Conservation (phyloP, 2,113 vertebrate species). For the Carollia perspicillata region DNA sequence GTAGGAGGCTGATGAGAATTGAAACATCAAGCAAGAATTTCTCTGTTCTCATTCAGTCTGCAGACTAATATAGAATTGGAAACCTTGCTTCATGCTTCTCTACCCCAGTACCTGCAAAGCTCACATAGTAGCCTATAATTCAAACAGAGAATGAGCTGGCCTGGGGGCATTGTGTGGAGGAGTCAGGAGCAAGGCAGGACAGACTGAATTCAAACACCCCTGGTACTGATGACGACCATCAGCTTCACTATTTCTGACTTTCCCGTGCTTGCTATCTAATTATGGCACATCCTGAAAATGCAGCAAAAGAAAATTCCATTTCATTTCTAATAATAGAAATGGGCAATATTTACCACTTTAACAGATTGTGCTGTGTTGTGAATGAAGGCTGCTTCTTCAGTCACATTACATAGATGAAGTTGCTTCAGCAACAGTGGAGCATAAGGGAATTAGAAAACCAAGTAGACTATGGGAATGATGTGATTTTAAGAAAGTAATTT, state of each 20-base stretch:
- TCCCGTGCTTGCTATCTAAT: slow-evolving; percentile 72
- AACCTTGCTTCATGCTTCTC: slow-evolving; percentile 62
- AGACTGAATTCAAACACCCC: slow-evolving; percentile 65
- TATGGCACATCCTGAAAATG: slow-evolving; percentile 79
- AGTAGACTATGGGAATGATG: slow-evolving; percentile 27
- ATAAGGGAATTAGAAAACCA: slow-evolving; percentile 61
- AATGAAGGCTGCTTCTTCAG: slow-evolving; percentile 68
- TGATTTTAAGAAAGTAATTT: slow-evolving; percentile 71
- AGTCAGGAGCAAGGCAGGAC: slow-evolving; percentile 71
- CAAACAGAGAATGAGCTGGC: slow-evolving; percentile 73
- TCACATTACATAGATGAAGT: slow-evolving; percentile 54
- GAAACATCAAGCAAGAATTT: slow-evolving; percentile 64
- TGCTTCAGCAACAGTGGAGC: slow-evolving; percentile 21
- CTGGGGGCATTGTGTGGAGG: slow-evolving; percentile 71
- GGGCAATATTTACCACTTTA: slow-evolving; percentile 72
- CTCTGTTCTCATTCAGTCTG: slow-evolving; percentile 50
- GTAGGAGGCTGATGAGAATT: slow-evolving; percentile 44
- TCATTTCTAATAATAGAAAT: slow-evolving; percentile 74
- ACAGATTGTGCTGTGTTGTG: slow-evolving; percentile 53
- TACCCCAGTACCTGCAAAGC: slow-evolving; percentile 71
- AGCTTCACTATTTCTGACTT: slow-evolving; percentile 74
- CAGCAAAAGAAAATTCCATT: slow-evolving; percentile 69
- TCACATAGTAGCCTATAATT: slow-evolving; percentile 78
- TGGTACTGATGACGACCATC: slow-evolving; percentile 58
- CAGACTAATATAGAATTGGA: slow-evolving; percentile 74